Base-by-base conservation (phyloP, 2,113 vertebrate genomes). In the Elephas maximus region DNA sequence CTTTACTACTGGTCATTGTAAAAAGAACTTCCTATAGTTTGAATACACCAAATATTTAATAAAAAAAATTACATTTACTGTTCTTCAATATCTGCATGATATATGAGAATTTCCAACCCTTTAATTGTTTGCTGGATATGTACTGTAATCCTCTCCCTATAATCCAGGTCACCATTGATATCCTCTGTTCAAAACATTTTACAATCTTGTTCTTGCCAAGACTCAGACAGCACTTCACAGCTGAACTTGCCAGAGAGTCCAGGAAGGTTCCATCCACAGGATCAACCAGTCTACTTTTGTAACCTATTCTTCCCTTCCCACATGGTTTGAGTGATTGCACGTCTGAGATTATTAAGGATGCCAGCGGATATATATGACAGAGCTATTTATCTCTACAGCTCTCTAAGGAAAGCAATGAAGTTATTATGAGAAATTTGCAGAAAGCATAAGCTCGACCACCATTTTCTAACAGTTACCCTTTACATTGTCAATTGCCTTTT, bases 331-430 rank as follows among this genome's bases (percentile, higher is more conserved):
- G 91, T 96, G 84, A 98, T 78, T 95, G 71, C 37, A 95, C 45
- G 69, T 98, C 74, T 97, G 1, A 2, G 60, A 95, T 96, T 97
- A 97, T 97, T 97, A 98, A 95, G 33, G n/a, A 97, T 45, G 93
- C 62, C 4, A 90, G 88, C 45, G 97, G 91, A 98, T 88, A 48
- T 93, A 86, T 96, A 94, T 96, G 91, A 96, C 97, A 98, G 97
- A 96, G 48, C 14, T 98, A 94, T 98, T 98, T 97, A 98, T 98
- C 95, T 98, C 97, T 48, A 91, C 28, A 95, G 30, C 1, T 97
- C 87, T 98, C 96, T 93, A 37, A 93, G 86, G 83, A 97, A 67
- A 17, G 93, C 63, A 97, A 93, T 97, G 77, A 97, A 97, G 82
- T 95, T 95, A 98, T 97, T 90, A 91, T 84, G 93, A 93, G 97